phyloP scores from a whole-genome alignment of 1,140 invertebrate species.

The Spodoptera frugiperda region DNA sequence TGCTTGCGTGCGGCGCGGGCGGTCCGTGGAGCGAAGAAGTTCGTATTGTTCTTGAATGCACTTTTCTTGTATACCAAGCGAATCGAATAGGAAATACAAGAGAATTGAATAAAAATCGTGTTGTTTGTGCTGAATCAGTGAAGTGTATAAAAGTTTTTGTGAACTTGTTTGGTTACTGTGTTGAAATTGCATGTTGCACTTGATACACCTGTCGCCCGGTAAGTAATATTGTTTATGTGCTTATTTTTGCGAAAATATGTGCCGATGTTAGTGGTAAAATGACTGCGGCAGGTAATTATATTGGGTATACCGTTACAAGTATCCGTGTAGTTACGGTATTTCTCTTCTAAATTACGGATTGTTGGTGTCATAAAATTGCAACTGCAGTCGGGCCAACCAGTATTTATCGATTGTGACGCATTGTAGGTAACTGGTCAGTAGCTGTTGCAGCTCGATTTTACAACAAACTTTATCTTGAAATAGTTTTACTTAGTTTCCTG shows the following conservation, averaged over 20 bases:
- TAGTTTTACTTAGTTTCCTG: conserved; percentile 1
- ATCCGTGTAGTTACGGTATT: conserved; percentile 35
- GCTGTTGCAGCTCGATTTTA: conserved; percentile 35
- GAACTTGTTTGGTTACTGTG: conserved; percentile 47
- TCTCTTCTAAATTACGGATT: conserved; percentile 21
- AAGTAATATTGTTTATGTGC: conserved; percentile 60
- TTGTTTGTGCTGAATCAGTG: conserved; percentile 49
- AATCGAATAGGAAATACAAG: conserved; percentile 37
- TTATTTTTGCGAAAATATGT: conserved; percentile 51
- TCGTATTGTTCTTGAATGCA: conserved; percentile 51
- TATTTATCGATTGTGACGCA: conserved; percentile 77
- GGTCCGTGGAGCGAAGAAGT: conserved; percentile 51
- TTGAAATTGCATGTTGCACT: conserved; percentile 57
- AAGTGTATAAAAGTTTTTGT: conserved; percentile 57
- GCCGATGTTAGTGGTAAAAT: not conserved
- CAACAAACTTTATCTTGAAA: conserved; percentile 36
- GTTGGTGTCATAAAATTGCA: conserved; percentile 60
- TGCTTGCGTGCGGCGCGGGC: conserved; percentile 58
- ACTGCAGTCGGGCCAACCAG: conserved; percentile 70
- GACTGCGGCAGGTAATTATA: not conserved
- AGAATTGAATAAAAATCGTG: conserved; percentile 46
- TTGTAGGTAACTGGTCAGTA: conserved; percentile 45
- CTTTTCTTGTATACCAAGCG: conserved; percentile 47
- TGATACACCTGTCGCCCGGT: conserved; percentile 75
- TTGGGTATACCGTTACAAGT: conserved; percentile 35